Evolutionary conservation across 2,888 invertebrate species (phyloP).

Genomic region (Cephus spinipes): DNA sequence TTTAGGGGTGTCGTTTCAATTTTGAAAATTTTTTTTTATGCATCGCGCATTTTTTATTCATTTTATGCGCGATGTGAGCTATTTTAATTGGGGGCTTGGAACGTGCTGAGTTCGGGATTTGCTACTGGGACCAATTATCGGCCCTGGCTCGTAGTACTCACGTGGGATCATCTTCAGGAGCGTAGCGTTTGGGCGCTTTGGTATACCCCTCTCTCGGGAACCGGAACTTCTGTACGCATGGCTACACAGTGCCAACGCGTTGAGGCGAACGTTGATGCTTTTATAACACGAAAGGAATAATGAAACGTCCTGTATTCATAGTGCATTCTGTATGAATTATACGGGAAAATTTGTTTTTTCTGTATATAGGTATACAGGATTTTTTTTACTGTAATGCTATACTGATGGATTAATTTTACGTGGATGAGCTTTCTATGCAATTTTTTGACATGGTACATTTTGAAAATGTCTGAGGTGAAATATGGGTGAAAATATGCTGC

Average conservation of each 20-base stretch:
- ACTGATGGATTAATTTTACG: not conserved
- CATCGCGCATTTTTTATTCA: not conserved
- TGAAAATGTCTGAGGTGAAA: not conserved
- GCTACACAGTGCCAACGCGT: not conserved
- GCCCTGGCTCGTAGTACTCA: constrained; percentile 12
- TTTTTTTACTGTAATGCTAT: not conserved
- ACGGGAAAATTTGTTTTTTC: not conserved
- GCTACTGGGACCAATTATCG: constrained; percentile 11
- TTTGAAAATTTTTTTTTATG: not conserved
- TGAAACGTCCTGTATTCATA: not conserved
- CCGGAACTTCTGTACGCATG: not conserved
- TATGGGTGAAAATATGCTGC: not conserved
- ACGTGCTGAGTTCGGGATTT: not conserved
- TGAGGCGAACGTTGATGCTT: not conserved
- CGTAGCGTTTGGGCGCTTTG: not conserved
- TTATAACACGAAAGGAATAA: not conserved
- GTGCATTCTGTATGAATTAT: not conserved
- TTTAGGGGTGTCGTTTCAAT: not conserved
- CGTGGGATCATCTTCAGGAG: constrained; percentile 18
- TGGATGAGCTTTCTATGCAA: not conserved
- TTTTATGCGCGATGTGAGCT: not conserved
- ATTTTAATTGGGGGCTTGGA: not conserved
- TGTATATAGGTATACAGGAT: not conserved
- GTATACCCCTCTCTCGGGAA: not conserved
- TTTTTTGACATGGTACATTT: not conserved